Conservation (phyloP, 1,140 invertebrate genomes). For the Amphibalanus amphitrite region DNA sequence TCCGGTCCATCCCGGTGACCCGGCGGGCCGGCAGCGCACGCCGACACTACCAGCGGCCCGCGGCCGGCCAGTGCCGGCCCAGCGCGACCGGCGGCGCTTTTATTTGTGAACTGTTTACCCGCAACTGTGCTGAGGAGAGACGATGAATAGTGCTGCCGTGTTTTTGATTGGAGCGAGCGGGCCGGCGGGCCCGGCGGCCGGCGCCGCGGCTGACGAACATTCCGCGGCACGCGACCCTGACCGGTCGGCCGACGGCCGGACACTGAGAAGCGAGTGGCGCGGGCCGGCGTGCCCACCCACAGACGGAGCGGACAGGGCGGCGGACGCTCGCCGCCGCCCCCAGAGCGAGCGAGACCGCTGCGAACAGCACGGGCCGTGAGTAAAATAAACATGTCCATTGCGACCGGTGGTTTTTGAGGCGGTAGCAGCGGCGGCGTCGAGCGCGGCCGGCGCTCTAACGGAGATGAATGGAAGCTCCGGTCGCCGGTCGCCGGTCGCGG, state of each 20-base stretch:
- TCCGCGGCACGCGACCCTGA: not conserved
- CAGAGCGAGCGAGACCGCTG: no score
- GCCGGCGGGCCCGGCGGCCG: no score
- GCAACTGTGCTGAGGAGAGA: not conserved
- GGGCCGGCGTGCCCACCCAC: no score
- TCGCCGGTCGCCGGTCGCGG: no score
- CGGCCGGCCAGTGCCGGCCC: conserved; percentile 5
- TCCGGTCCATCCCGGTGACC: no score
- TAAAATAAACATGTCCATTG: not conserved
- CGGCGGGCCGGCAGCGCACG: not conserved
- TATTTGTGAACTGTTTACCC: conserved; percentile 1
- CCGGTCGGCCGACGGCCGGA: not conserved
- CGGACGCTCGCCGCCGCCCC: no score
- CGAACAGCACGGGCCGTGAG: no score
- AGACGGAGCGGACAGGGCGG: no score
- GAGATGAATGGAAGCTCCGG: no score
- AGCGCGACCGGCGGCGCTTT: not conserved
- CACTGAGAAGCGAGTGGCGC: no score
- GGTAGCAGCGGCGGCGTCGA: no score
- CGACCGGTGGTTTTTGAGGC: not conserved
- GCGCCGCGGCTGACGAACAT: not conserved
- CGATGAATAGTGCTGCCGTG: not conserved
- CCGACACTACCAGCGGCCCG: not conserved
- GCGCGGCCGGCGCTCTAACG: no score
- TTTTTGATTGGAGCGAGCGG: not conserved